These are phyloP conservation scores for Dasypolia templi DNA, from an alignment of 2,888 invertebrate species.

Conservation along the genomic window DNA sequence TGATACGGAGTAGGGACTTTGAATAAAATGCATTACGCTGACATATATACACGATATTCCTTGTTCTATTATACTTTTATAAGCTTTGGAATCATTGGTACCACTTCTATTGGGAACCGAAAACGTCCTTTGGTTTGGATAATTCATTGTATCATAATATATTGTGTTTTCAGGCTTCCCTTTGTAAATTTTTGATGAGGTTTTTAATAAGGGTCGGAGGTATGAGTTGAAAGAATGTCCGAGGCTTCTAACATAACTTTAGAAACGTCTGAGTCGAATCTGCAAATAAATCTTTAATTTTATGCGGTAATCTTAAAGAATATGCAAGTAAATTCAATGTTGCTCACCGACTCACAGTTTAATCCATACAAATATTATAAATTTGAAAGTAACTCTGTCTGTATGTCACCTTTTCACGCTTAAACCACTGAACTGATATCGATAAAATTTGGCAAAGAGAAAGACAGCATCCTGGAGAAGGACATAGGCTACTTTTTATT, in stretches of 20 bases:
- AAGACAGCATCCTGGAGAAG: too few relatives aligned
- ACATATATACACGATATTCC: constrained; percentile 27
- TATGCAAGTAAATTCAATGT: constrained; percentile 72
- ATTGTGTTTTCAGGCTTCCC: constrained; percentile 4
- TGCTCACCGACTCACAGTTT: constrained; percentile 60
- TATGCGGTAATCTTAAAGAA: constrained; percentile 54
- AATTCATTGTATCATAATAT: constrained; percentile 4
- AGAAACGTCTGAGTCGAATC: not conserved
- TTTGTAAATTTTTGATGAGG: too few relatives aligned
- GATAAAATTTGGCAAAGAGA: too few relatives aligned
- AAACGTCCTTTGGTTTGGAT: constrained; percentile 14
- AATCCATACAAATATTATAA: too few relatives aligned
- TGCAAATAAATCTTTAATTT: constrained; percentile 68
- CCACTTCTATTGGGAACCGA: constrained; percentile 25
- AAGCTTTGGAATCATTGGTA: constrained; percentile 15
- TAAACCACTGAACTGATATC: too few relatives aligned
- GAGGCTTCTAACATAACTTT: not conserved
- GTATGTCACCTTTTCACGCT: too few relatives aligned
- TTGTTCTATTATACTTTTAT: constrained; percentile 38
- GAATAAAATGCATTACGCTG: constrained; percentile 42
- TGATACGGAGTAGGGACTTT: constrained; percentile 26
- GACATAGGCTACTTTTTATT: too few relatives aligned
- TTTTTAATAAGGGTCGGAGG: not conserved
- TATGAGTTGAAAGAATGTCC: not conserved
- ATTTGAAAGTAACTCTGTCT: too few relatives aligned